Evolutionary conservation across 2,113 vertebrate genomes (phyloP).

Genomic region (Argyrosomus japonicus): DNA sequence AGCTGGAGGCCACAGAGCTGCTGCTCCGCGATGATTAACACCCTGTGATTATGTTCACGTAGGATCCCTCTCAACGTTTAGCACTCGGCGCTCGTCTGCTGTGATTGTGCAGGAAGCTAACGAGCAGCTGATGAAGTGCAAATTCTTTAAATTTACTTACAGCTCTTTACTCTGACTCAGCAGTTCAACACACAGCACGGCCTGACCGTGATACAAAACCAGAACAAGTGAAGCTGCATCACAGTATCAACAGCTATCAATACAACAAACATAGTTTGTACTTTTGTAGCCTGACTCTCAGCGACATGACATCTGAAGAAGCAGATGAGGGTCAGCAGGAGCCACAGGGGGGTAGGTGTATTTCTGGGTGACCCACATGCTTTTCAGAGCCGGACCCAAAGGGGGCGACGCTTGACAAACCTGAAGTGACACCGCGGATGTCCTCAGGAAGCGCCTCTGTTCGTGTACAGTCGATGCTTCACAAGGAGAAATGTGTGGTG

Average conservation of each 20-base stretch:
- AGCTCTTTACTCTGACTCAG: conserved; percentile 9
- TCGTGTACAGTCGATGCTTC: conserved; percentile 24
- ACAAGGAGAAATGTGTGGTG: conserved; percentile 64
- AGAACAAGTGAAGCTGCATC: not conserved
- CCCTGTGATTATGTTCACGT: conserved; percentile 69
- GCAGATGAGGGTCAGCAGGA: conserved; percentile 60
- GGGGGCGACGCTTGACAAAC: conserved; percentile 69
- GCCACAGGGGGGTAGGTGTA: conserved; percentile 57
- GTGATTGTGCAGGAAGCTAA: conserved; percentile 49
- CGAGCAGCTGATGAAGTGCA: conserved; percentile 25
- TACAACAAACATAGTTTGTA: not conserved
- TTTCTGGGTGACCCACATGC: conserved; percentile 75
- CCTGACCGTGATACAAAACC: not conserved
- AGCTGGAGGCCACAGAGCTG: conserved; percentile 55
- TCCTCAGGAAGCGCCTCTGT: conserved; percentile 59
- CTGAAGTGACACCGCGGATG: conserved; percentile 67
- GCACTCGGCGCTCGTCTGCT: conserved; percentile 49
- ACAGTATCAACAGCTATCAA: no score
- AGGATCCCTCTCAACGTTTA: conserved; percentile 55
- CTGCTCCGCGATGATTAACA: conserved; percentile 68
- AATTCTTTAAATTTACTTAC: not conserved
- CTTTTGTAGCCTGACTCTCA: conserved; percentile 13
- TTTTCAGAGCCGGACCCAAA: conserved; percentile 62
- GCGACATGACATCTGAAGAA: conserved; percentile 15
- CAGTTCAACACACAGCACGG: not conserved